Conservation (phyloP, 2,888 invertebrate genomes). For the Chrysodeixis includens region DNA sequence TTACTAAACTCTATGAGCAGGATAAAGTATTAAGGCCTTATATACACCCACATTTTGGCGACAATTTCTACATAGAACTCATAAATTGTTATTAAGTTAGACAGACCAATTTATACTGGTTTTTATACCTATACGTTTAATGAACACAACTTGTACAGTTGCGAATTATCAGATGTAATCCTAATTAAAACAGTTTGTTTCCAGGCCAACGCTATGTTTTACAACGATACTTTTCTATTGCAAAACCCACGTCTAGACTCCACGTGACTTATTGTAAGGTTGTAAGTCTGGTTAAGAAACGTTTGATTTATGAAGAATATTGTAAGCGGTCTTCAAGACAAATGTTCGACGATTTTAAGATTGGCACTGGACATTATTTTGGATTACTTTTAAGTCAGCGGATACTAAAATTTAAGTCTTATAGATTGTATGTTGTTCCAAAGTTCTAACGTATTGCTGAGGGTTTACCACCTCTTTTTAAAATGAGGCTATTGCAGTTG, state of each 20-base stretch:
- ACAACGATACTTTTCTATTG: constrained; percentile 38
- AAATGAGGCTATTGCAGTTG: background rate
- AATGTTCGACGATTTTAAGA: constrained; percentile 11
- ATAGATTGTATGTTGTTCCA: too few species aligned
- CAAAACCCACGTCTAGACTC: constrained; percentile 46
- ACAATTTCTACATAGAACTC: background rate
- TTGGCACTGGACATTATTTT: constrained; percentile 13
- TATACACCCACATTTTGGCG: background rate
- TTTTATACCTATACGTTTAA: constrained; percentile 4
- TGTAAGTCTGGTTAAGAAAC: constrained; percentile 19
- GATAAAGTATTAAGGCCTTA: background rate
- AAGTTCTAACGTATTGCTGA: too few species aligned
- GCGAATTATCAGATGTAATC: constrained; percentile 1
- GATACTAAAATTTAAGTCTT: background rate
- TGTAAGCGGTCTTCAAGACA: constrained; percentile 8
- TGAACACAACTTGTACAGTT: too few species aligned
- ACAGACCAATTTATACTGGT: background rate
- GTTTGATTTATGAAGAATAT: constrained; percentile 37
- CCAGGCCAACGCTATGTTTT: constrained; percentile 38
- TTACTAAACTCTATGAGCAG: background rate
- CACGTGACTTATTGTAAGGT: constrained; percentile 46
- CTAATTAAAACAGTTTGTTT: constrained; percentile 21
- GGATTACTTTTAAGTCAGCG: background rate
- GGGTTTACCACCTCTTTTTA: too few species aligned
- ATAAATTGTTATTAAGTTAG: background rate